Conservation (phyloP, 2,888 invertebrate species). For the Ophonus ardosiacus region DNA sequence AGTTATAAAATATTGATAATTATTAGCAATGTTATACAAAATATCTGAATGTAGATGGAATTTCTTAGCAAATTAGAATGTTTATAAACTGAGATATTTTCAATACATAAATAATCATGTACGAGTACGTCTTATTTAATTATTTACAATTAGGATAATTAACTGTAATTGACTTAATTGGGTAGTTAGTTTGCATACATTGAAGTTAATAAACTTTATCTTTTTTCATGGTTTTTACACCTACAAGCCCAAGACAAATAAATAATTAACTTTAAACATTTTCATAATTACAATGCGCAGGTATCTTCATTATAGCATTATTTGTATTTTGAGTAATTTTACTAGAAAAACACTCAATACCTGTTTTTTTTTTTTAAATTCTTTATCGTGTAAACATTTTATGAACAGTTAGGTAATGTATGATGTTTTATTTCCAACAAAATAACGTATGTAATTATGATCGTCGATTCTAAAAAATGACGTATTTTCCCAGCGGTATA, state of each 20-base stretch:
- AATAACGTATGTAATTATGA: background rate
- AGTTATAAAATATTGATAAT: too few species aligned
- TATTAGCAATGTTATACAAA: too few species aligned
- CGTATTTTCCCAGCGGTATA: background rate
- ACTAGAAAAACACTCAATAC: background rate
- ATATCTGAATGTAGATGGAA: too few species aligned
- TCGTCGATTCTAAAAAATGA: background rate
- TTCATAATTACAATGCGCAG: background rate
- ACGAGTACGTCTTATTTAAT: conserved; percentile 1
- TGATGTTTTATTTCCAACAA: too few species aligned
- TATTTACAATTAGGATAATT: conserved; percentile 52
- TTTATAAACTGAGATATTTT: background rate
- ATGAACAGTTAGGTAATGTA: background rate
- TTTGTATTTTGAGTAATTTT: background rate
- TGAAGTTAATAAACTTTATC: background rate
- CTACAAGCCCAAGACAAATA: background rate
- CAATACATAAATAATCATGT: background rate
- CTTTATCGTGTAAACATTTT: background rate
- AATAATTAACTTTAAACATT: background rate
- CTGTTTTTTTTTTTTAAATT: background rate
- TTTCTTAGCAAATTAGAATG: too few species aligned
- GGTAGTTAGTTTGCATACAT: conserved; percentile 16
- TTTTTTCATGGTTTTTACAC: conserved; percentile 1
- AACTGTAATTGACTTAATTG: conserved; percentile 44
- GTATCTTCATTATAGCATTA: too few species aligned